These are phyloP conservation scores for Dendrolimus punctatus DNA, from an alignment of 1,140 invertebrate genomes.

Conservation along the genomic window DNA sequence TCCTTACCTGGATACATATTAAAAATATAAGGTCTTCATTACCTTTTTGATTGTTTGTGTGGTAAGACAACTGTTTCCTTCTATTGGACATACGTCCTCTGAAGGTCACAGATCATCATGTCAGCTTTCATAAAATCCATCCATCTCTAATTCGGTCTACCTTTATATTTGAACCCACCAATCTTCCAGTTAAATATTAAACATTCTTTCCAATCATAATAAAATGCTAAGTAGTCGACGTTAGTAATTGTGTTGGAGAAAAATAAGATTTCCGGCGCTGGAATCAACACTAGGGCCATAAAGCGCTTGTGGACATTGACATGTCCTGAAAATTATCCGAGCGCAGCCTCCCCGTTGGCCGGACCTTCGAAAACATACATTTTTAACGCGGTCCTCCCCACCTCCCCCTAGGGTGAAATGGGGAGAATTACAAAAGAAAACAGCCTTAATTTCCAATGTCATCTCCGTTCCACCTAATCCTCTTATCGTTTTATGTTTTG, in stretches of 20 bases:
- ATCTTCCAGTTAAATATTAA: slow-evolving; percentile 2
- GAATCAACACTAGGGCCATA: slow-evolving; percentile 17
- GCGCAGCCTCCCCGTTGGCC: slow-evolving; percentile 23
- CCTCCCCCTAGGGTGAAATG: slow-evolving; percentile 41
- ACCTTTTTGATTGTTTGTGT: too few relatives aligned
- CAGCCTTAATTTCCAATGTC: slow-evolving; percentile 71
- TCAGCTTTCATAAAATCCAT: too few relatives aligned
- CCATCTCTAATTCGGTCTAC: too few relatives aligned
- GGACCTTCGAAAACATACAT: slow-evolving; percentile 56
- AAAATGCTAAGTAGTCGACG: too few relatives aligned
- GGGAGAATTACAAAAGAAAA: slow-evolving; percentile 69
- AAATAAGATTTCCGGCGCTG: slow-evolving; percentile 19
- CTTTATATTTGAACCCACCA: too few relatives aligned
- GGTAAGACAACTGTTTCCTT: too few relatives aligned
- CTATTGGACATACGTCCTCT: too few relatives aligned
- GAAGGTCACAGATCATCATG: too few relatives aligned
- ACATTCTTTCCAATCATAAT: background rate
- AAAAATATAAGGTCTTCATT: too few relatives aligned
- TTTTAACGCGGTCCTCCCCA: slow-evolving; percentile 47
- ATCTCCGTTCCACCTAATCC: slow-evolving; percentile 69
- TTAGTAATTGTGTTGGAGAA: background rate
- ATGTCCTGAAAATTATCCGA: slow-evolving; percentile 40
- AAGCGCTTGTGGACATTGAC: slow-evolving; percentile 30
- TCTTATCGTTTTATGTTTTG: slow-evolving; percentile 71
- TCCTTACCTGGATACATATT: too few relatives aligned